These are phyloP conservation scores for Drosophila biarmipes DNA, from an alignment of 1,140 invertebrate species.

Conservation along the genomic window DNA sequence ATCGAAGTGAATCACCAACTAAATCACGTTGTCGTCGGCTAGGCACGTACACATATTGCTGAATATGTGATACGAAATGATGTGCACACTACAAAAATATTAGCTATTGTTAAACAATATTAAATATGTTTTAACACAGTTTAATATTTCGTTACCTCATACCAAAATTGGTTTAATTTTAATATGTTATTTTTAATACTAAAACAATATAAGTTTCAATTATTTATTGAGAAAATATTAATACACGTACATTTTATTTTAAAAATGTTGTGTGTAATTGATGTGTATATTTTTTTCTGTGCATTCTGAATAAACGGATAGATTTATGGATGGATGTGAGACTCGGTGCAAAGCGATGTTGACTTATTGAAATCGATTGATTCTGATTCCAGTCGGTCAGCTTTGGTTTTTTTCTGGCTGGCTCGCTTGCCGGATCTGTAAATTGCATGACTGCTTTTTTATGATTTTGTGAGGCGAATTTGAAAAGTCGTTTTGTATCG, in stretches of 20 bases:
- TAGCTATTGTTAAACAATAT: no score
- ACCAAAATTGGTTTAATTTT: no score
- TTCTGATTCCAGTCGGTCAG: conserved; percentile 44
- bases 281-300: background rate
- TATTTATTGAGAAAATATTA: background rate
- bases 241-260: background rate
- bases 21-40: conserved; percentile 58
- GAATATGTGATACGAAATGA: conserved; percentile 22
- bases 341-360: conserved; percentile 34
- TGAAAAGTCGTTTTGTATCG: conserved; percentile 70
- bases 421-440: conserved; percentile 43
- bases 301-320: conserved; percentile 14
- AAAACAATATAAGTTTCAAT: no score
- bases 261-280: no score
- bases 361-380: conserved; percentile 71
- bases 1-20: conserved; percentile 56
- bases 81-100: background rate
- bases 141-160: no score
- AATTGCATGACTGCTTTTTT: conserved; percentile 43
- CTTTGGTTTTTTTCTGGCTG: conserved; percentile 10
- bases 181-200: no score
- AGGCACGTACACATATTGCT: conserved; percentile 62
- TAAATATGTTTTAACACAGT: no score
- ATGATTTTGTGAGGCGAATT: conserved; percentile 47
- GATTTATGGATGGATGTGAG: conserved; percentile 39